Base-by-base conservation (phyloP, 1,140 invertebrate genomes). In the Ips typographus region DNA sequence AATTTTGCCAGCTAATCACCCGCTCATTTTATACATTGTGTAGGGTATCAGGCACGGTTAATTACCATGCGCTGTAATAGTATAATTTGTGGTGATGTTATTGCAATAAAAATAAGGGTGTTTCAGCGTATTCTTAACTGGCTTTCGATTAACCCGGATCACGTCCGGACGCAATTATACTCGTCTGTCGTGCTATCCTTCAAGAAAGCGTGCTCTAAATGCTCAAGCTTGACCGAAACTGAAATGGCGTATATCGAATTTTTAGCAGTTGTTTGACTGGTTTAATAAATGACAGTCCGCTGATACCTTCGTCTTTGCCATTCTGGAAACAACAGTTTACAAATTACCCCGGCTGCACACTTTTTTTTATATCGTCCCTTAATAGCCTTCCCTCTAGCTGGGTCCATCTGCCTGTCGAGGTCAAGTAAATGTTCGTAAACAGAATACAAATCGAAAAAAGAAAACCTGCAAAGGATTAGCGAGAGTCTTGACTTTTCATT, bases 81-180 rank as follows among this genome's bases (percentile, higher is more conserved):
- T 22, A 22, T 22, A 22, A 22, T 22, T 22, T 22, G 22, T 22
- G 22, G 22, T 22, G 22, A 22, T 22, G 22, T 22, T 22, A 22
- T 22, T 22, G 22, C 22, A 22, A 22, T 22, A 22, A 22, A 22
- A 22, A 22, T 22, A 22, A 22, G 22, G 22, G 22, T 22, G 22
- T 22, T 22, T 39, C 42, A 44, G 40, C 57, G 47, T 40, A 52
- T 53, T 51, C 44, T 61, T 52, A 68, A 52, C 49, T 40, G 38
- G 53, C 49, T 68, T 41, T 60, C 51, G 68, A 70, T 73, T 73
- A 73, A 77, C 74, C 70, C 75, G 70, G 74, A 72, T 77, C 75
- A 77, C 75, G 75, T 77, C 61, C 70, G 52, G 63, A 73, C 71
- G 75, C 75, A 77, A 77, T 77, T 77, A 77, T 75, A 77, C 71